Base-by-base conservation (phyloP, 2,113 vertebrate species). In the Thunnus maccoyii region DNA sequence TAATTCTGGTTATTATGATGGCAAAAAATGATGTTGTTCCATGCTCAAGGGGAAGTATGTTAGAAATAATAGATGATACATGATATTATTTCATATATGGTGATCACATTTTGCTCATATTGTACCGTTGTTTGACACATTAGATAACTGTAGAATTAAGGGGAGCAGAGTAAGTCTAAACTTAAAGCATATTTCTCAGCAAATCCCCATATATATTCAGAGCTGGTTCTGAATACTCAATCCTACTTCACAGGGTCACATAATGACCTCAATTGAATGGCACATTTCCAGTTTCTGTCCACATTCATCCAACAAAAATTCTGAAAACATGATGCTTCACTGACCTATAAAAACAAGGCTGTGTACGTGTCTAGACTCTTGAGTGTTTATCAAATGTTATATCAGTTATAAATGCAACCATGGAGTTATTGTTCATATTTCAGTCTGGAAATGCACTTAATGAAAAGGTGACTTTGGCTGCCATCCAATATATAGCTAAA, bases 391-490 rank as follows among this genome's bases (percentile, higher is more conserved):
- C 15, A 68, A 72, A 75, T 62, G 54, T 41, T 46, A 18, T 27
- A 77, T 63, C 41, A 78, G 30, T 76, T 76, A 74, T 72, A 56
- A 15, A 12, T 36, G 5, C 68, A 70, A 66, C 25, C 22, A 76
- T 71, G 5, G 41, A 58, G 63, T 61, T 62, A 88, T 85, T 84
- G 77, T 88, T 80, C 56, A 60, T 32, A 27, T 50, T 66, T 52
- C 32, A 60, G 41, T 80, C 82, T 83, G 74, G 65, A 73, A 66
- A 83, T 71, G 32, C 22, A 72, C 56, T 80, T 73, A 68, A 22
- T 16, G 17, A 18, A 77, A 72, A 70, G 79, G 79, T 87, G 51
- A 63, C 64, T 66, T 71, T 91, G 86, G 84, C 82, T 57, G 41
- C 16, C 36, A 14, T 86, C 80, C 87, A 91, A 80, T 70, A 64